Conservation (phyloP, 2,113 vertebrate genomes). For the Ornithorhynchus anatinus region DNA sequence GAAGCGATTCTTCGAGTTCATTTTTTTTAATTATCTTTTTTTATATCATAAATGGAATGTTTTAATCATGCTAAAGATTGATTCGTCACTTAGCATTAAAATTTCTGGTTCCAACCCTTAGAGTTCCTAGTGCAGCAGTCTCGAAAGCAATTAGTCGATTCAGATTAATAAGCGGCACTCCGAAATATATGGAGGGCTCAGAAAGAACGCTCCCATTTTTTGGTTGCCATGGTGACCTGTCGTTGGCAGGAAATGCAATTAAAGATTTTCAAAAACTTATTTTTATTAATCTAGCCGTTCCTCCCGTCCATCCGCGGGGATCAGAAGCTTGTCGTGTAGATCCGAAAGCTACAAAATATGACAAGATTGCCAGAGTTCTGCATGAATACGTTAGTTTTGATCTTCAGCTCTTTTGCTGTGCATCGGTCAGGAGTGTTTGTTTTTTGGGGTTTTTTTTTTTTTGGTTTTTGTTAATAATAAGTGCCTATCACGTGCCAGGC, state of each 20-base stretch:
- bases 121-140: not conserved
- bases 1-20: not conserved
- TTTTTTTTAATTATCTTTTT: not conserved
- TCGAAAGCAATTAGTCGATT: not conserved
- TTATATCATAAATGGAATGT: not conserved
- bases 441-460: too few relatives aligned
- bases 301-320: not conserved
- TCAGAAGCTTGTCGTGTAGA: not conserved
- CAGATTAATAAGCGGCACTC: not conserved
- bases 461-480: too few relatives aligned
- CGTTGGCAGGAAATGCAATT: not conserved
- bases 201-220: not conserved
- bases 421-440: too few relatives aligned
- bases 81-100: not conserved
- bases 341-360: not conserved
- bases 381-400: too few relatives aligned
- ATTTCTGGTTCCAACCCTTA: not conserved
- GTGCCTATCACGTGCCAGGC: too few relatives aligned
- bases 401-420: too few relatives aligned
- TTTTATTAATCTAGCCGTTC: not conserved
- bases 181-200: not conserved
- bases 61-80: not conserved
- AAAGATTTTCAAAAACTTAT: not conserved
- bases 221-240: not conserved
- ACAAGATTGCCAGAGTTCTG: not conserved